Evolutionary conservation across 2,888 invertebrate genomes (phyloP).

Genomic region (Norana najaformis): DNA sequence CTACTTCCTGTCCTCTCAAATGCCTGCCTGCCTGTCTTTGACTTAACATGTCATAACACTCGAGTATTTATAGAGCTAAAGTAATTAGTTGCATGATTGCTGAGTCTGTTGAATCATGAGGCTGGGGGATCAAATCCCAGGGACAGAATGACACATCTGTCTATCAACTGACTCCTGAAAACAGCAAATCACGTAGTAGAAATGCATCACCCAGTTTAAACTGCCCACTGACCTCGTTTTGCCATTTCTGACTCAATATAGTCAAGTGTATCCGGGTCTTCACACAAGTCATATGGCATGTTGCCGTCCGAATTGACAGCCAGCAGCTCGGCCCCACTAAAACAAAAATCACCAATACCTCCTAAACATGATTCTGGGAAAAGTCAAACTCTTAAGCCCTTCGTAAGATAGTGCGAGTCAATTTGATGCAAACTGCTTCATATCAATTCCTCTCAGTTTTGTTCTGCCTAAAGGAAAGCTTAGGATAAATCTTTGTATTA

Average conservation of each 20-base stretch:
- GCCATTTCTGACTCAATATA: slow-evolving; percentile 98
- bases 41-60: neutral
- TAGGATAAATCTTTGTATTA: too few species aligned
- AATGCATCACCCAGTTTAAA: neutral
- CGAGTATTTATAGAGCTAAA: neutral
- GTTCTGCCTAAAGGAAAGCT: too few species aligned
- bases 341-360: neutral
- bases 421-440: too few species aligned
- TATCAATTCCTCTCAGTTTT: too few species aligned
- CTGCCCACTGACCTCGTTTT: slow-evolving; percentile 69
- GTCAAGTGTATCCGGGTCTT: slow-evolving; percentile 92
- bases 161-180: neutral
- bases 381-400: too few species aligned
- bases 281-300: slow-evolving; percentile 99
- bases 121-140: neutral
- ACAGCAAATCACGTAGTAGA: neutral
- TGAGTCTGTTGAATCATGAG: neutral
- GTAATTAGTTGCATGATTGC: neutral
- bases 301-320: slow-evolving; percentile 98
- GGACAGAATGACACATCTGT: neutral
- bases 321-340: slow-evolving; percentile 85
- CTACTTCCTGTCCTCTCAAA: neutral
- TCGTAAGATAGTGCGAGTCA: too few species aligned
- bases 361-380: neutral
- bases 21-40: neutral